Base-by-base conservation (phyloP, 92 coral and sea anemone genomes). In the Palythoa grandiflora region DNA sequence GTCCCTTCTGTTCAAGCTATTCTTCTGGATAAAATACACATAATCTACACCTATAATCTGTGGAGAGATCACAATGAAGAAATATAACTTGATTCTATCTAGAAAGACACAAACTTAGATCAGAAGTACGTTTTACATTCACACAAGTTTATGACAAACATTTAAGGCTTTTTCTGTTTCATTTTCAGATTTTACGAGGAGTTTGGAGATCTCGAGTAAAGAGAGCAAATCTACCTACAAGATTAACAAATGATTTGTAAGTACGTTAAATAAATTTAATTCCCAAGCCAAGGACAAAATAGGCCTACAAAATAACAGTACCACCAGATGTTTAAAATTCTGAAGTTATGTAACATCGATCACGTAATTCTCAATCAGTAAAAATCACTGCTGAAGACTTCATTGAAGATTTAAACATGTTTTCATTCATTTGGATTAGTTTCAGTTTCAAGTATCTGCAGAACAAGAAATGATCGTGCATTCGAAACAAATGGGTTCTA, bases 11-110 rank as follows among this genome's bases (percentile, higher is more conserved):
- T 97, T 91, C 15, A 93, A 88, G 72, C 95, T 92, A 84, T 97
- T 97, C 44, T 94, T 97, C 89, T 97, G 99, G 79, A 86, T 94
- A 89, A 97, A 97, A 79, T 95, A 97, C 48, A 95, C 99, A 87
- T 87, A 94, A 39, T 97, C 99, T 12, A 97, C 99, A 11, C 99
- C 99, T 80, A 97, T 94, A 28, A 97, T 94, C 99, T 97, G 90
- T 17, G 83, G 68, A 75, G 36, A 53, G 79, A 75, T 48, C 59
- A 66, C 7, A 44, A 44, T 77, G 6, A 77, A 11, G 68, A 10
- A 39, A 84, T 54, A 38, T 40, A 55, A 55, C 61, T 17, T 61
- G 68, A 61, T 63, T 63, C 8, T 17, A 7, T 63, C 0, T 63
- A 3, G 70, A n/a, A 63, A 63, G 20, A 17, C 20, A n/a, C 14